These are phyloP conservation scores for Pogona vitticeps DNA, from an alignment of 2,113 vertebrate species.

Conservation along the genomic window DNA sequence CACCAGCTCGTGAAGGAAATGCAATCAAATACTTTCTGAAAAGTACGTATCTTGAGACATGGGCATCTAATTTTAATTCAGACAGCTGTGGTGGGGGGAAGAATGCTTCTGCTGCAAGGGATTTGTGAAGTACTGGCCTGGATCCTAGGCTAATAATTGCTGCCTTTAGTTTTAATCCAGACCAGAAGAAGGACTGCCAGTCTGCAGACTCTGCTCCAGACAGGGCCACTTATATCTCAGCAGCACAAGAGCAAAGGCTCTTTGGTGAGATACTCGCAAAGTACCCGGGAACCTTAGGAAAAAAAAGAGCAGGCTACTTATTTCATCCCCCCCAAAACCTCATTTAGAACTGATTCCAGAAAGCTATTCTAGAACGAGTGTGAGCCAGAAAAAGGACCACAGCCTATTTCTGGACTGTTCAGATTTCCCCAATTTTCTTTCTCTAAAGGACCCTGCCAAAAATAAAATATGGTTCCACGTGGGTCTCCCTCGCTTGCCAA, in stretches of 20 bases:
- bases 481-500: background rate
- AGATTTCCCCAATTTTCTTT: background rate
- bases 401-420: background rate
- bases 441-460: background rate
- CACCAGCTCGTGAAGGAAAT: background rate
- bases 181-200: conserved; percentile 2
- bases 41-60: background rate
- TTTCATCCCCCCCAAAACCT: background rate
- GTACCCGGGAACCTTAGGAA: background rate
- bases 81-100: background rate
- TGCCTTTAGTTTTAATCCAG: conserved; percentile 8
- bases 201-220: background rate
- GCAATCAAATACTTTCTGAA: background rate
- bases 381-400: background rate
- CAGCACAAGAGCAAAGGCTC: background rate
- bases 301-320: background rate
- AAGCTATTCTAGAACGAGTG: background rate
- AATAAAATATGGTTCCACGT: background rate
- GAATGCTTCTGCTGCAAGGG: background rate
- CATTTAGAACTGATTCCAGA: background rate
- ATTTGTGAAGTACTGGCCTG: background rate
- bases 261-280: background rate
- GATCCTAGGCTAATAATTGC: background rate
- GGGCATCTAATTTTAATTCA: background rate
- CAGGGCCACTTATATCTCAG: background rate